Evolutionary conservation across 2,113 vertebrate genomes (phyloP).

Genomic region (Petrocephalus zakoni): DNA sequence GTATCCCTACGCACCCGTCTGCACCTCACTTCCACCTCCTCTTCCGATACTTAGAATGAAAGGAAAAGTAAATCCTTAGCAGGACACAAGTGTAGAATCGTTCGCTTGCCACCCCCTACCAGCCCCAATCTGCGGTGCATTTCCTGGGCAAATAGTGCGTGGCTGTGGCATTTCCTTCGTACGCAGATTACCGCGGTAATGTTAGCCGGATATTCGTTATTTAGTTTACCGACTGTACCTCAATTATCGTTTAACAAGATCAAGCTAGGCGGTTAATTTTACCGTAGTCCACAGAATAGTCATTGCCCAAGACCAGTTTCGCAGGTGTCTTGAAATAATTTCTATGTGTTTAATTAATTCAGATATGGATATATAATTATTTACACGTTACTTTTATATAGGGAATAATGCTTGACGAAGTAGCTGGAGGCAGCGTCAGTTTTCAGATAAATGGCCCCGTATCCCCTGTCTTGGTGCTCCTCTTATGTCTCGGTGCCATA

Average conservation of each 20-base stretch:
- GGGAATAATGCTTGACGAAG: not conserved
- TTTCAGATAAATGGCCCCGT: not conserved
- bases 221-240: not conserved
- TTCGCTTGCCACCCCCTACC: not conserved
- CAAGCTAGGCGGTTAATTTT: not conserved
- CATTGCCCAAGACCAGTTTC: not conserved
- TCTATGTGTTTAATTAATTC: constrained; percentile 23
- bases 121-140: not conserved
- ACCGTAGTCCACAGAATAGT: not conserved
- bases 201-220: not conserved
- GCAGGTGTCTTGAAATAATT: constrained; percentile 22
- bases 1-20: not conserved
- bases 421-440: not conserved
- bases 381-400: not conserved
- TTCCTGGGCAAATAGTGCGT: not conserved
- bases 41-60: not conserved
- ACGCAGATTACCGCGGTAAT: not conserved
- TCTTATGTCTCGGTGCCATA: constrained; percentile 22
- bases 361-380: constrained; percentile 18
- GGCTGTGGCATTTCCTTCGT: not conserved
- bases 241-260: not conserved
- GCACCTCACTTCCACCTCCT: not conserved
- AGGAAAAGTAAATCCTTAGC: not conserved
- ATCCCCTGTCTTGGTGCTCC: constrained; percentile 15
- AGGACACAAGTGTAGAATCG: not conserved